Evolutionary conservation across 2,113 vertebrate species (phyloP).

Genomic region (Hydropotes inermis): DNA sequence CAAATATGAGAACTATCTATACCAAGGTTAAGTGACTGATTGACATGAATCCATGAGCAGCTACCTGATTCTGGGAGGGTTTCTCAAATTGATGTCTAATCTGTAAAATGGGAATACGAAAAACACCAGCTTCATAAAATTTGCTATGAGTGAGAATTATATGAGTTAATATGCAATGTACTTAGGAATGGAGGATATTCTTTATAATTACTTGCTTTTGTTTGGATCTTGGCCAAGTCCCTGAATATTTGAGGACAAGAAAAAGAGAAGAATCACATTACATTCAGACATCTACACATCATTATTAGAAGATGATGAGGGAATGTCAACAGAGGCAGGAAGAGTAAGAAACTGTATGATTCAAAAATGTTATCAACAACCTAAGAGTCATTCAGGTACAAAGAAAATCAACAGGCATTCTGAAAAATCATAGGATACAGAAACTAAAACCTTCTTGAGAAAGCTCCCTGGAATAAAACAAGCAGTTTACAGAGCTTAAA

Average conservation of each 20-base stretch:
- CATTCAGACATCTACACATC: background rate
- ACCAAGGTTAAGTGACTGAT: background rate
- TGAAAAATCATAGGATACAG: background rate
- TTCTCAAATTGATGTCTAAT: background rate
- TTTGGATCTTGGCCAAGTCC: background rate
- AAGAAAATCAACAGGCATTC: background rate
- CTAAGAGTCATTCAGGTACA: background rate
- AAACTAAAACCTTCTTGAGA: background rate
- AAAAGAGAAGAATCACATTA: background rate
- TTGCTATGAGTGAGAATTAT: background rate
- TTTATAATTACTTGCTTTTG: background rate
- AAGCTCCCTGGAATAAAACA: background rate
- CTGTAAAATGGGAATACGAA: background rate
- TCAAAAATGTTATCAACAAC: background rate
- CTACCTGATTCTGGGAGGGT: background rate
- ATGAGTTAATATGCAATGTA: background rate
- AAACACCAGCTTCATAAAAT: background rate
- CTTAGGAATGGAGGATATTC: background rate
- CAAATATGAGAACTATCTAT: background rate
- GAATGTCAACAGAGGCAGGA: background rate
- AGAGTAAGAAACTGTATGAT: background rate
- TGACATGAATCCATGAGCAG: fast-evolving
- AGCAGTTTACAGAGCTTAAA: background rate
- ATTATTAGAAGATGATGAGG: background rate
- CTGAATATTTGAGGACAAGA: background rate